A percentile compares a stretch with the other conserved stretches of the same genome.
phyloP scores from a whole-genome alignment of 2,797 vertebrate genomes.

The Myoxocephalus aenaeus region DNA sequence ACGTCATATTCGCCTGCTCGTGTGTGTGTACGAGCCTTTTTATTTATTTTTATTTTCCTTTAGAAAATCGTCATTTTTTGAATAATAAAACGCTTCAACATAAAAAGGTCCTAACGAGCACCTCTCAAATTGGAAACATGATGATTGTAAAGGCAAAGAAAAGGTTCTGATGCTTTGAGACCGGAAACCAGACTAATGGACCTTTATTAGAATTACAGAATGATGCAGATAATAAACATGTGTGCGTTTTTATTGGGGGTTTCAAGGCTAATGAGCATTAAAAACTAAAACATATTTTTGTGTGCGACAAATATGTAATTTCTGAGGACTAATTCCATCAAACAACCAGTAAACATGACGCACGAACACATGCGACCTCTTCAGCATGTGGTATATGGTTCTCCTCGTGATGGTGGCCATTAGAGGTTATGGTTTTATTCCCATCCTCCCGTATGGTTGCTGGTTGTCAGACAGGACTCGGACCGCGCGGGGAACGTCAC shows the following conservation, averaged over 20 bases:
- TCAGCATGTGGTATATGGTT: too few species aligned
- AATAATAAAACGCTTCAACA: neutral
- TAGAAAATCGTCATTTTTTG: constrained; percentile 5
- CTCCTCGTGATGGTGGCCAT: neutral
- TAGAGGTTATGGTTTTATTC: constrained; percentile 37
- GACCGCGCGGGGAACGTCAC: constrained; percentile 62
- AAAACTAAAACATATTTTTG: neutral
- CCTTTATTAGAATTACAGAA: neutral
- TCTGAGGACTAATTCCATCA: neutral
- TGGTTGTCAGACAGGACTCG: constrained; percentile 62
- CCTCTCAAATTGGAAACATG: neutral
- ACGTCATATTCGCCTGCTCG: neutral
- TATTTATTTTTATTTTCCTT: neutral
- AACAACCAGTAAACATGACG: neutral
- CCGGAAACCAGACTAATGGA: neutral
- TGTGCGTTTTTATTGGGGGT: neutral
- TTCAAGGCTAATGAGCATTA: too few species aligned
- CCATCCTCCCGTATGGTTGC: constrained; percentile 33
- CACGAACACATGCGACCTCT: too few species aligned
- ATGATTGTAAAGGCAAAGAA: constrained; percentile 10
- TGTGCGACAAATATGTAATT: neutral
- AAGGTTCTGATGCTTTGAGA: neutral
- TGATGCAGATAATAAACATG: neutral
- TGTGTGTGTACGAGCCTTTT: neutral
- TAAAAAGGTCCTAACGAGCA: neutral